A percentile compares a stretch with the other conserved stretches of the same genome.
Evolutionary conservation across 2,888 invertebrate species (phyloP).

Genomic region (Phalangium opilio): DNA sequence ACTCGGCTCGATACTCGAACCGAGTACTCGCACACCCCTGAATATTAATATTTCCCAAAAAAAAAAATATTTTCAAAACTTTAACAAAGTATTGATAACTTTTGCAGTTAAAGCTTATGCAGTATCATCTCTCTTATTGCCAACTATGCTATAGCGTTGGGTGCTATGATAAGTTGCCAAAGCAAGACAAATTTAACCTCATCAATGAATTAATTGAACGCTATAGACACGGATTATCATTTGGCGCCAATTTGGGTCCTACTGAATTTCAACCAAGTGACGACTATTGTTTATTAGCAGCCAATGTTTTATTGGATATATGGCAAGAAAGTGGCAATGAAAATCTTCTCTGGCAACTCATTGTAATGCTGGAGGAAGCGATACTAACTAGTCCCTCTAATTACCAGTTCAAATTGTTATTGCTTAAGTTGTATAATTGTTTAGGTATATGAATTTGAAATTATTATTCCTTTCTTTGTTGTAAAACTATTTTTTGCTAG

Average conservation of each 20-base stretch:
- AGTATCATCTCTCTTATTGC: conserved; percentile 61
- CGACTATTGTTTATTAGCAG: conserved; percentile 61
- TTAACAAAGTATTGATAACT: conserved; percentile 3
- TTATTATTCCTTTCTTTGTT: too few species aligned
- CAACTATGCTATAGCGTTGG: conserved; percentile 59
- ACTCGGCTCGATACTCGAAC: too few species aligned
- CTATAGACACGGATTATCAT: conserved; percentile 44
- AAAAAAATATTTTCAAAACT: too few species aligned
- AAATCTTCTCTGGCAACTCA: conserved; percentile 29
- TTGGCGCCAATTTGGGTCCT: conserved; percentile 27
- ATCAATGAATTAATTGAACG: conserved; percentile 46
- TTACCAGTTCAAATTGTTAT: conserved; percentile 71
- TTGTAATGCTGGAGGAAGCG: conserved; percentile 55
- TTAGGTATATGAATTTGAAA: too few species aligned
- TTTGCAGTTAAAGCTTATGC: conserved; percentile 47
- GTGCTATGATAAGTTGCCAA: conserved; percentile 41
- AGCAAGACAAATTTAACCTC: conserved; percentile 37
- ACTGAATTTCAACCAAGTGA: conserved; percentile 44
- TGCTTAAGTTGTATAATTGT: conserved; percentile 61
- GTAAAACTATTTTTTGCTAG: too few species aligned
- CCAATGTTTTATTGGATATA: conserved; percentile 47
- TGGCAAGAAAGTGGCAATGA: conserved; percentile 36
- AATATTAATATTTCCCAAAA: too few species aligned
- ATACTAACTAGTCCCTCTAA: conserved; percentile 65
- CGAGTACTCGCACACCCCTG: too few species aligned